Evolutionary conservation across 23 tunicate species (phyloP).

Genomic region (Oikopleura albicans): DNA sequence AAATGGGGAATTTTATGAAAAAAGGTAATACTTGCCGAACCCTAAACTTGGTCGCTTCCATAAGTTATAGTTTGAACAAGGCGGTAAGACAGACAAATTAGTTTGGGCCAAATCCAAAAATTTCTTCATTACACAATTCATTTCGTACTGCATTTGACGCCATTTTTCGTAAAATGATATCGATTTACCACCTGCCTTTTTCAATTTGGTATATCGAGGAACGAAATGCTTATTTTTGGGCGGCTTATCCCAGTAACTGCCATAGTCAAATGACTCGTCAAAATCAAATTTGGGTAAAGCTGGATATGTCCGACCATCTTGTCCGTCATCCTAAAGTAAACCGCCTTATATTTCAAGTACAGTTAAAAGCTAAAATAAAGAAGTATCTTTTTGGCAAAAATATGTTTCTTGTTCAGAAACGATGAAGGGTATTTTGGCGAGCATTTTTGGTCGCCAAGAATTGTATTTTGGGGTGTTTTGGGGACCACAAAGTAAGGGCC

Average conservation of each 20-base stretch:
- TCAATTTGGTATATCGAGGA: conserved; percentile 64
- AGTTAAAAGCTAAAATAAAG: too few relatives aligned
- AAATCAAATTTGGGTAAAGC: not conserved
- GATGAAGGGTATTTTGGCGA: too few relatives aligned
- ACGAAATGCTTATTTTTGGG: conserved; percentile 83
- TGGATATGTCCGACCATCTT: conserved; percentile 1
- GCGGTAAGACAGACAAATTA: conserved; percentile 89
- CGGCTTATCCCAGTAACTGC: conserved; percentile 17
- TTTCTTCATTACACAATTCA: conserved; percentile 88
- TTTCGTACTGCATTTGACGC: conserved; percentile 88
- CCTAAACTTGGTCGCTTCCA: conserved; percentile 94
- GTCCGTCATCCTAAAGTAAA: not conserved
- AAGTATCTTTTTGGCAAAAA: too few relatives aligned
- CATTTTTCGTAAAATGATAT: conserved; percentile 95
- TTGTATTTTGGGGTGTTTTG: too few relatives aligned
- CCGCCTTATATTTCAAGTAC: too few relatives aligned
- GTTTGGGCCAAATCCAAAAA: conserved; percentile 60
- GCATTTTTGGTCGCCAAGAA: too few relatives aligned
- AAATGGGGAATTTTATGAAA: too few relatives aligned
- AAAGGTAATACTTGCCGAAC: too few relatives aligned
- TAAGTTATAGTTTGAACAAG: conserved; percentile 77
- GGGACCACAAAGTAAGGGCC: too few relatives aligned
- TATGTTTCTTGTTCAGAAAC: too few relatives aligned
- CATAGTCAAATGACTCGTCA: not conserved
- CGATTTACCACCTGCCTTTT: conserved; percentile 41